Evolutionary conservation across 1,140 invertebrate species (phyloP).

Genomic region (Brachionus plicatilis): DNA sequence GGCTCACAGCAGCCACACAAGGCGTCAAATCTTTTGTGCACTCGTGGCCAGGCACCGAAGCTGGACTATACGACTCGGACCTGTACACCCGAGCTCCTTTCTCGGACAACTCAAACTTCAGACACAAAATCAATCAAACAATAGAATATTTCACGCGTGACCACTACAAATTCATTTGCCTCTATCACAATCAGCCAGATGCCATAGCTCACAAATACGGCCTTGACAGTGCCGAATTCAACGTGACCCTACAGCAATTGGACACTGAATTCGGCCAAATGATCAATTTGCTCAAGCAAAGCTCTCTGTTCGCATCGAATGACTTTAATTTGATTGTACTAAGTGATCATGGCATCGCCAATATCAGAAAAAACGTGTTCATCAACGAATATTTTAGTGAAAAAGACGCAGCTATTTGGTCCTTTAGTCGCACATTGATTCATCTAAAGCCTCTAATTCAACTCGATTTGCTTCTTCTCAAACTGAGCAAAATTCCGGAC

Average conservation of each 20-base stretch:
- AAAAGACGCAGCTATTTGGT: conserved; percentile 1
- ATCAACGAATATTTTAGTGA: conserved; percentile 18
- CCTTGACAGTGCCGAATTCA: neutral
- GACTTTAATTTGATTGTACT: conserved; percentile 37
- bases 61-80: neutral
- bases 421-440: conserved; percentile 19
- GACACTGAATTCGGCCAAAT: conserved; percentile 3
- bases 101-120: neutral
- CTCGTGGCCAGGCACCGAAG: conserved; percentile 6
- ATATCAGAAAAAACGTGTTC: conserved; percentile 22
- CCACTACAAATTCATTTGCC: neutral
- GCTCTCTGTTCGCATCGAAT: neutral
- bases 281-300: neutral
- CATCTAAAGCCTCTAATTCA: conserved; percentile 18
- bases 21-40: neutral
- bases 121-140: neutral
- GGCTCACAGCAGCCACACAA: neutral
- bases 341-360: conserved; percentile 26
- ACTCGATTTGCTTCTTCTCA: neutral
- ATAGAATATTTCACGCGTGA: neutral
- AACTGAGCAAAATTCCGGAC: conserved; percentile 35
- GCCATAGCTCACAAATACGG: conserved; percentile 30
- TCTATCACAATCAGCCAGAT: conserved; percentile 33
- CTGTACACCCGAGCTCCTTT: neutral
- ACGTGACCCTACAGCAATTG: conserved; percentile 33